Evolutionary conservation across 2,888 invertebrate genomes (phyloP), one percentile per base, ranked within the genome.

Genomic region (Trichogramma evanescens): DNA sequence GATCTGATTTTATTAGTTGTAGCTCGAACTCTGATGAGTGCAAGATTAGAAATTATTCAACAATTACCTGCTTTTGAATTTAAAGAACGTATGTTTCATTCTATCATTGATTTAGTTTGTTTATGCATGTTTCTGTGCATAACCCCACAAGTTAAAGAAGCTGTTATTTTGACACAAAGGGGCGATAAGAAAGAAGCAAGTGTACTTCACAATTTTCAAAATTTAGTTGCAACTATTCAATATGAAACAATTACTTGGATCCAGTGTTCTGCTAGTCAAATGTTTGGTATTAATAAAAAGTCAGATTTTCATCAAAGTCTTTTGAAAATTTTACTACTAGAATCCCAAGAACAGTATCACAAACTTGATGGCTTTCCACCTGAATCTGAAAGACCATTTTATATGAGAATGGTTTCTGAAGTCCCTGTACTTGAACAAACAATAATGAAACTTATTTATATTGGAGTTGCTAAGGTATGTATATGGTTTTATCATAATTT

Each of bases 281-380:
- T 89, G 64, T 93, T 89, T 76, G 82, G 86, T 39, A 86, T 93
- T 4, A 83, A 84, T 41, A 80, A 86, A 1, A 82, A 82, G 43
- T 93, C 93, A 70, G 90, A 88, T 72, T 83, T 87, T 67, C 88
- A 88, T 69, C 88, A 88, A 0, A 26, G 26, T 26, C 78, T 93
- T 56, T 88, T 91, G 67, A 93, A 93, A 81, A 83, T 89, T 70
- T 82, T 92, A 74, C 82, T 93, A 65, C 81, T 92, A 65, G 92
- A 92, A 74, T 83, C 85, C 59, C 83, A 86, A 0, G 93, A 93
- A 64, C 84, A 87, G 61, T 93, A 93, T 79, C 89, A 87, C 71
- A 91, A 91, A 76, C 81, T 86, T 64, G 89, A 90, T 78, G 89
- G 89, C 77, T 96, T 95, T 93, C 95, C 95, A 1, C 88, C 92